A percentile compares a stretch with the other conserved stretches of the same genome.
Conservation (phyloP, 2,888 invertebrate genomes). For the Nycteola revayana region DNA sequence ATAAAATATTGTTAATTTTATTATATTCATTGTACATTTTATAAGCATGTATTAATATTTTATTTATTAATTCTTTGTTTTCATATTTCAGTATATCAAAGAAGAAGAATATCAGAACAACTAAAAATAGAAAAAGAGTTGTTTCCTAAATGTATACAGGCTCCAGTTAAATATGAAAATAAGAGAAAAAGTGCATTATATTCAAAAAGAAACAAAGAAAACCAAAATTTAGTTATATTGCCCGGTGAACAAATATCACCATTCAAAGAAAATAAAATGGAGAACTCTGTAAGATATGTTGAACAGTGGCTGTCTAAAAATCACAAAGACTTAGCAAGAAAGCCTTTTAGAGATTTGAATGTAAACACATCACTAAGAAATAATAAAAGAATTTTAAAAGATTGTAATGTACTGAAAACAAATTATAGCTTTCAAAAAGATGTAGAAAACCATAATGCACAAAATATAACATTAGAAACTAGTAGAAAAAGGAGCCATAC, state of each 20-base stretch:
- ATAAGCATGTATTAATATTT: too few relatives aligned
- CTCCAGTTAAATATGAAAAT: slow-evolving; percentile 61
- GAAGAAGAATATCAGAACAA: slow-evolving; percentile 55
- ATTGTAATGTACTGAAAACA: slow-evolving; percentile 6
- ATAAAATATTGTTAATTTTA: too few relatives aligned
- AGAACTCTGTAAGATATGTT: slow-evolving; percentile 51
- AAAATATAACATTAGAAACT: not conserved
- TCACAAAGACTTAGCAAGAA: slow-evolving; percentile 41
- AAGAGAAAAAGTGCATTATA: slow-evolving; percentile 53
- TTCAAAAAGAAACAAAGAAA: slow-evolving; percentile 45
- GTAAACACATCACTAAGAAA: slow-evolving; percentile 38
- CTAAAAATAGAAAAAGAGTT: slow-evolving; percentile 62
- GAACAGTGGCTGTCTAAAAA: slow-evolving; percentile 60
- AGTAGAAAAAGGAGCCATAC: slow-evolving; percentile 31
- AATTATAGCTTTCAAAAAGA: not conserved
- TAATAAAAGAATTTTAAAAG: slow-evolving; percentile 1
- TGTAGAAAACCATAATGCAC: too few relatives aligned
- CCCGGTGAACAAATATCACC: slow-evolving; percentile 51
- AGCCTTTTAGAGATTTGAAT: slow-evolving; percentile 60
- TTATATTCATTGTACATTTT: too few relatives aligned
- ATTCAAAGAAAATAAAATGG: slow-evolving; percentile 43
- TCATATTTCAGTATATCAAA: slow-evolving; percentile 54
- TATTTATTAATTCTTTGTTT: not conserved
- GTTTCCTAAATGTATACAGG: slow-evolving; percentile 73
- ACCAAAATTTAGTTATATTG: slow-evolving; percentile 32